A percentile compares a stretch with the other conserved stretches of the same genome.
phyloP scores from a whole-genome alignment of 1,140 invertebrate species.

The Eubasilissa regina region DNA sequence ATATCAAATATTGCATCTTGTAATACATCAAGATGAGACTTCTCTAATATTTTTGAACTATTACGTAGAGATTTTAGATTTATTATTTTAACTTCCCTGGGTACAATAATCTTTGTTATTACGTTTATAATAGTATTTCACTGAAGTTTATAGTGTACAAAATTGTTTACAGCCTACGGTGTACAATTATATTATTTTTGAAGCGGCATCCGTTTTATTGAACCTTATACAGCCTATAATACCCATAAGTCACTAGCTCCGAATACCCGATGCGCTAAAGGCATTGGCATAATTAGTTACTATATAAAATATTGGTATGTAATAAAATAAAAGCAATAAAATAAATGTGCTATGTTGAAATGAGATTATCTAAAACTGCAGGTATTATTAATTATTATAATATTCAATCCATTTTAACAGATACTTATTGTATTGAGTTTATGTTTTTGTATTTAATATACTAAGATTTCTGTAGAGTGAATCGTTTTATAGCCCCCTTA shows the following conservation, averaged over 20 bases:
- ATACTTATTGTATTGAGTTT: not conserved
- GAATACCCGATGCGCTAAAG: not conserved
- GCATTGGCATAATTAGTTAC: not conserved
- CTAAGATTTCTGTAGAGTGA: not conserved
- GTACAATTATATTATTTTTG: conserved; percentile 14
- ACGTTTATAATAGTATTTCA: conserved; percentile 13
- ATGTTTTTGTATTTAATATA: not conserved
- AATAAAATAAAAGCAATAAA: no score
- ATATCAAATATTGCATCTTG: no score
- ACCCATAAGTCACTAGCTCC: conserved; percentile 23
- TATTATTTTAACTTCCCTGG: not conserved
- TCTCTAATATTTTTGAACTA: no score
- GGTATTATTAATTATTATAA: no score
- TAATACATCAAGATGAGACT: no score
- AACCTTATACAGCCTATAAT: conserved; percentile 33
- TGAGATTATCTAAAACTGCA: no score
- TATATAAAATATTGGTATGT: no score
- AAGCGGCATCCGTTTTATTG: conserved; percentile 21
- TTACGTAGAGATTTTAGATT: not conserved
- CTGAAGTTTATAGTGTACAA: not conserved
- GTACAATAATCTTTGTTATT: not conserved
- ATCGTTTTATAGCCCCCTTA: not conserved
- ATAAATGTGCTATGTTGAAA: no score
- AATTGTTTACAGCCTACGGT: conserved; percentile 6
- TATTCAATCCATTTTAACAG: no score